Evolutionary conservation across 1,140 invertebrate species (phyloP).

Genomic region (Metopolophium dirhodum): DNA sequence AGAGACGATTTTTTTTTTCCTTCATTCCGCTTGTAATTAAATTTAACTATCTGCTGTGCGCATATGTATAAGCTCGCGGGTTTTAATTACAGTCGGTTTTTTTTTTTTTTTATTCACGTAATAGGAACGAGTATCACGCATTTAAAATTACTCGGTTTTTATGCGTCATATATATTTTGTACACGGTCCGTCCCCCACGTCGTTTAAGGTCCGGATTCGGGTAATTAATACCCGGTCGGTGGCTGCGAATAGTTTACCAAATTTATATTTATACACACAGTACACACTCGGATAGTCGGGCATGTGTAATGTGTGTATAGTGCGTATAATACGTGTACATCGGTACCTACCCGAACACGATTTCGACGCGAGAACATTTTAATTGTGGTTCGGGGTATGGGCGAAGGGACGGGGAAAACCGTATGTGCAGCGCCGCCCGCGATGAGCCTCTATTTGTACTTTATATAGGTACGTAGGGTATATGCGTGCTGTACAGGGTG

Average conservation of each 20-base stretch:
- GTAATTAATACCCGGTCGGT: not conserved
- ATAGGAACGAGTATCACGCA: not conserved
- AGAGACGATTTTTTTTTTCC: not conserved
- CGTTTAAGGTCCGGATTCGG: constrained; percentile 26
- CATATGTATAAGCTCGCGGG: not conserved
- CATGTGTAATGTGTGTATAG: not conserved
- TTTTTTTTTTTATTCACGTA: not conserved
- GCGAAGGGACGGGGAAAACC: not conserved
- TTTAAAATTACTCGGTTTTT: not conserved
- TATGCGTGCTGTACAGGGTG: not conserved
- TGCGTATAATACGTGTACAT: not conserved
- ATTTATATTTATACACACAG: constrained; percentile 8
- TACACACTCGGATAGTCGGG: not conserved
- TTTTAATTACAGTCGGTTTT: not conserved
- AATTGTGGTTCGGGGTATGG: not conserved
- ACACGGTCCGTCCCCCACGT: not conserved
- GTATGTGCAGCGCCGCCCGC: not conserved
- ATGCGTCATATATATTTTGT: not conserved
- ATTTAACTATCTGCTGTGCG: not conserved
- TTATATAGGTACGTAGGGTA: too few relatives aligned
- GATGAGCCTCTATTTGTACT: too few relatives aligned
- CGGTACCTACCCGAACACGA: not conserved
- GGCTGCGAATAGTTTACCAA: not conserved
- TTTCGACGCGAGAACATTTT: not conserved
- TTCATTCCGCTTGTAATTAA: not conserved